Percentiles rank a stretch among this genome's conserved stretches.
These are phyloP conservation scores for Amblyopsis hoosieri DNA, from an alignment of 2,797 vertebrate genomes.

Conservation along the genomic window DNA sequence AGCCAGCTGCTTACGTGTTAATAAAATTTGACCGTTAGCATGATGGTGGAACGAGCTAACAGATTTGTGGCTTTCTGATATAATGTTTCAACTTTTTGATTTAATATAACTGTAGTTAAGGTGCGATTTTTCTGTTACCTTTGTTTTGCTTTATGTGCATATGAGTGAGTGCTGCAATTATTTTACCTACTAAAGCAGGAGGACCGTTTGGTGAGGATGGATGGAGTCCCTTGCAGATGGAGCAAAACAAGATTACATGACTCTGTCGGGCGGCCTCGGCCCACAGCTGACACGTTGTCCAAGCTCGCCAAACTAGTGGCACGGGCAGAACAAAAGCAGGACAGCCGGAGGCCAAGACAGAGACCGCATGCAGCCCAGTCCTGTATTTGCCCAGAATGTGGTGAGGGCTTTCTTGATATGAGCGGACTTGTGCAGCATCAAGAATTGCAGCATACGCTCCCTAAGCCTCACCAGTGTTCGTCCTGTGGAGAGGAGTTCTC, in stretches of 20 bases:
- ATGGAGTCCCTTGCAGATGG: slow-evolving; percentile 65
- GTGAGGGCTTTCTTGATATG: slow-evolving; percentile 44
- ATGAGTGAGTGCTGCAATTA: neutral
- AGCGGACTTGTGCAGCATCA: slow-evolving; percentile 61
- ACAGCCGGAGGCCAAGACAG: slow-evolving; percentile 24
- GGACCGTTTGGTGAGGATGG: slow-evolving; percentile 56
- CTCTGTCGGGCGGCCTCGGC: slow-evolving; percentile 47
- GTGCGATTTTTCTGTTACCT: too few relatives aligned
- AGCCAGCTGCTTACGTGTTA: too few relatives aligned
- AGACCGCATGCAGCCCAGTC: slow-evolving; percentile 12
- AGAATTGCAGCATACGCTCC: slow-evolving; percentile 54
- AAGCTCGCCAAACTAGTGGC: slow-evolving; percentile 72
- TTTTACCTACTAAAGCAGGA: slow-evolving; percentile 20
- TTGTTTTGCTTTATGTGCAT: neutral
- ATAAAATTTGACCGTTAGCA: neutral
- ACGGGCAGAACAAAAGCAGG: slow-evolving; percentile 53
- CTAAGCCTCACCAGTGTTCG: slow-evolving; percentile 70
- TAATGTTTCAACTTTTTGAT: neutral
- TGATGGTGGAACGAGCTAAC: slow-evolving; percentile 5
- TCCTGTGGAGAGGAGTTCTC: slow-evolving; percentile 70
- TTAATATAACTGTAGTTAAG: neutral
- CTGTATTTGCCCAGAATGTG: slow-evolving; percentile 60
- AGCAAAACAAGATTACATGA: slow-evolving; percentile 50
- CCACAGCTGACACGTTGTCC: slow-evolving; percentile 59
- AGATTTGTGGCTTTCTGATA: slow-evolving; percentile 4